A percentile compares a stretch with the other conserved stretches of the same genome.
phyloP scores from a whole-genome alignment of 2,797 vertebrate genomes.

The Sciurus vulgaris region DNA sequence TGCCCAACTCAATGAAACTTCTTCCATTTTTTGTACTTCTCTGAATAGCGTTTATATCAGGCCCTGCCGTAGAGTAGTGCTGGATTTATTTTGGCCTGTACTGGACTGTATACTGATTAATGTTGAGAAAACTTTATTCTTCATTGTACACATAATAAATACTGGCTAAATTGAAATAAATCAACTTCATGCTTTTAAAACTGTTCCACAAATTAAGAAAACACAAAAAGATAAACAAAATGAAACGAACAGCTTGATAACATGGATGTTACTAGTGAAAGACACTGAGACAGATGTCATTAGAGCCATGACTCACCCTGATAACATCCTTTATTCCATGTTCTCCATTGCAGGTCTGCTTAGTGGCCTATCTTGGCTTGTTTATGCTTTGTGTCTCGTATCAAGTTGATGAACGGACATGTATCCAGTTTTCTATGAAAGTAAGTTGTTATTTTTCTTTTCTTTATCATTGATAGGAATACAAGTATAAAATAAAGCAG shows the following conservation, averaged over 20 bases:
- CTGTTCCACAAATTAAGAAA: not conserved
- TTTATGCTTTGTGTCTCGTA: constrained; percentile 94
- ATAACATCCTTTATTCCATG: not conserved
- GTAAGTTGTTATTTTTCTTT: constrained; percentile 87
- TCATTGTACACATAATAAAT: not conserved
- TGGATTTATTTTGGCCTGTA: not conserved
- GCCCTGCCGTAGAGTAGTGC: not conserved
- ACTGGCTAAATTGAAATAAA: not conserved
- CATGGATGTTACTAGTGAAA: not conserved
- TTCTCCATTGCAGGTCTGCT: constrained; percentile 90
- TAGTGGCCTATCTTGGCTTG: constrained; percentile 94
- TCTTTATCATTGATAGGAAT: not conserved
- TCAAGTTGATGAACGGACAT: constrained; percentile 93
- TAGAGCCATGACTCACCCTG: not conserved
- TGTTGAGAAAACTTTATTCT: not conserved
- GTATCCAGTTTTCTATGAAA: constrained; percentile 94
- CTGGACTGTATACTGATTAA: not conserved
- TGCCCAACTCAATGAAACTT: not conserved
- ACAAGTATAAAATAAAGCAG: not conserved
- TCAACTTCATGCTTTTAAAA: constrained; percentile 36
- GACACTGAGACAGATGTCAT: not conserved
- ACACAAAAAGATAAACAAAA: constrained; percentile 31
- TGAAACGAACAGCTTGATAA: not conserved
- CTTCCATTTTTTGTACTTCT: constrained; percentile 4
- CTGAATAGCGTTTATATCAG: not conserved